Base-by-base conservation (phyloP, 2,797 vertebrate species). In the Danio jaintianensis region DNA sequence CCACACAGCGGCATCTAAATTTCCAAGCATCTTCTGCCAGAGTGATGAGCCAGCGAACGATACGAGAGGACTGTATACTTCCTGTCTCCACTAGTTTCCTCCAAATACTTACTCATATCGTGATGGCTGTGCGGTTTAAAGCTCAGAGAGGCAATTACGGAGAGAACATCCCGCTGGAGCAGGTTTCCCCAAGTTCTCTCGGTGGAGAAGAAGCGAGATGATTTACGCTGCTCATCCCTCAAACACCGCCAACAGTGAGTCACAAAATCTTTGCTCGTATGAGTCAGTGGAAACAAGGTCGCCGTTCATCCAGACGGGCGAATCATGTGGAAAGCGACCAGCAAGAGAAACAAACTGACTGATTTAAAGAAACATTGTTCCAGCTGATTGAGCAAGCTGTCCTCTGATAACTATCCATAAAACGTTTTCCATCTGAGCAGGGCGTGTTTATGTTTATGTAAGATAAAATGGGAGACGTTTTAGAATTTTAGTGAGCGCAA, bases 231-330 rank as follows among this genome's bases (percentile, higher is more conserved):
- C 73, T 83, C 79, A 79, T 83, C 75, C 63, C 47, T 70, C 58
- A 81, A 38, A 74, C 47, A 67, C 59, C 59, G 82, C 84, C 84
- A 85, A 73, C 66, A 62, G 66, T 83, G 84, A 85, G 73, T 85
- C 84, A 85, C 79, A 81, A 79, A 79, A 77, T 56, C 76, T 81
- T 72, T 74, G 59, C 61, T 82, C 8, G 62, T 16, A 85, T 78
- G 84, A 85, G 75, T 85, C 81, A 85, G 58, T 83, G 82, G 79
- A 83, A 73, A 73, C 55, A 70, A 67, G 59, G 78, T 63, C 73
- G 68, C 81, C 12, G 45, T 42, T 76, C 55, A 58, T 83, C 29
- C 70, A 62, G 69, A 74, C 38, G 15, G 58, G 67, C 15, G 10
- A 55, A 29, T 29, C 29, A 55, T 75, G 63, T 42, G 63, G 79